Conservation (phyloP, 2,113 vertebrate genomes). For the Prietella phreatophila region DNA sequence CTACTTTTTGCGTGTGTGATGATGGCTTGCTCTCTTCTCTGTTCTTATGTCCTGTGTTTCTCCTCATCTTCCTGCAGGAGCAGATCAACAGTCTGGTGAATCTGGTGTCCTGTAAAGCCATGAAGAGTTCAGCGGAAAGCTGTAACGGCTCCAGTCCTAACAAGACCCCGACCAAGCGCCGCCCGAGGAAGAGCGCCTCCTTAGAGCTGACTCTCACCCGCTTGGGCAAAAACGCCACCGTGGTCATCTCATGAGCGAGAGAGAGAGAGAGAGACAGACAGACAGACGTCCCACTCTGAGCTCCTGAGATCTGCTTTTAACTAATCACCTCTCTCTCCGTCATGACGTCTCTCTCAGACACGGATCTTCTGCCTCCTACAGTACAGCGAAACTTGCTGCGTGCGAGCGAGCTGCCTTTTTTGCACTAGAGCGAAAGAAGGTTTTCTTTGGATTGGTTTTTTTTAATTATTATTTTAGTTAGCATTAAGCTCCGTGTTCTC, state of each 20-base stretch:
- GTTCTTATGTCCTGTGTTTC: neutral
- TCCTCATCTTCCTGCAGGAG: conserved; percentile 72
- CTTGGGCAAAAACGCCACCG: conserved; percentile 85
- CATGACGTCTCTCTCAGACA: neutral
- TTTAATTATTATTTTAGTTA: conserved; percentile 21
- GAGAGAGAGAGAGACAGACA: neutral
- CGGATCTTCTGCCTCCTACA: conserved; percentile 68
- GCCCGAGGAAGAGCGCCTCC: conserved; percentile 88
- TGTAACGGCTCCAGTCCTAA: conserved; percentile 78
- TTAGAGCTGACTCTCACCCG: conserved; percentile 88
- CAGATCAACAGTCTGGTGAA: conserved; percentile 96
- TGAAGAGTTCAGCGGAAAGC: conserved; percentile 76
- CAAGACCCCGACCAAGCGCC: conserved; percentile 90
- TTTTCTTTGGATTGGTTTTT: conserved; percentile 78
- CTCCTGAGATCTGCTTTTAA: conserved; percentile 54
- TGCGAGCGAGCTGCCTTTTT: conserved; percentile 92
- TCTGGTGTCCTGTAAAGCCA: conserved; percentile 92
- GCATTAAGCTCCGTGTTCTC: conserved; percentile 64
- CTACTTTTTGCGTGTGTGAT: neutral
- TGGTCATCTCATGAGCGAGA: conserved; percentile 74
- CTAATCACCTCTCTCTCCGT: conserved; percentile 35
- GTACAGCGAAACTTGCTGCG: conserved; percentile 86
- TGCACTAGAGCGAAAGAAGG: conserved; percentile 99
- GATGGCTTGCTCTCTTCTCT: neutral
- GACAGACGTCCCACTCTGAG: neutral